phyloP scores from a whole-genome alignment of 2,888 invertebrate genomes.

The Lacanobia wlatinum region DNA sequence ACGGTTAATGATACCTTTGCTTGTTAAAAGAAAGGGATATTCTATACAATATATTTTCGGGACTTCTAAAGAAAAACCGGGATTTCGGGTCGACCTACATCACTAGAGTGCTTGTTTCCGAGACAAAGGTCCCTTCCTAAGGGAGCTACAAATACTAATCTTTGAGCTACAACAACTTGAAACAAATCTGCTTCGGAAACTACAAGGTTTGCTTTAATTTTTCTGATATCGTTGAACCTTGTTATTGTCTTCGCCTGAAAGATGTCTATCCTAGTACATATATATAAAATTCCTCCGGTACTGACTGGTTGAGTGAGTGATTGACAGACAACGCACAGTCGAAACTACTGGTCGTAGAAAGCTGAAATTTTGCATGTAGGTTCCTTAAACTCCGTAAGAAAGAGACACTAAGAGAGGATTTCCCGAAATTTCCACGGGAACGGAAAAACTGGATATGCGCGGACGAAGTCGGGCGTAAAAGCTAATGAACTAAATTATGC shows the following conservation, averaged over 20 bases:
- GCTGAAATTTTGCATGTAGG: too few species aligned
- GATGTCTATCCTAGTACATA: background rate
- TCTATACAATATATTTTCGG: slow-evolving; percentile 12
- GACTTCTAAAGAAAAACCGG: slow-evolving; percentile 2
- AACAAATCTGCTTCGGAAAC: slow-evolving; percentile 28
- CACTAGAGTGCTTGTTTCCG: slow-evolving; percentile 12
- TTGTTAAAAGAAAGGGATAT: background rate
- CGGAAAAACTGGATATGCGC: too few species aligned
- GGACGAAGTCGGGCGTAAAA: too few species aligned
- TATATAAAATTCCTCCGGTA: too few species aligned
- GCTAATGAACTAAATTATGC: too few species aligned
- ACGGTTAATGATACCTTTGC: background rate
- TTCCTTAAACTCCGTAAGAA: too few species aligned
- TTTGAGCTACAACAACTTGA: slow-evolving; percentile 22
- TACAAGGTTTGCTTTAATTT: slow-evolving; percentile 2
- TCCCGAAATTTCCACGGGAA: too few species aligned
- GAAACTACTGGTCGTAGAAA: too few species aligned
- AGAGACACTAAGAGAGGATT: too few species aligned
- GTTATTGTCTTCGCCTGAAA: background rate
- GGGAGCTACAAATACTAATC: slow-evolving; percentile 14
- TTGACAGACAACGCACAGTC: too few species aligned
- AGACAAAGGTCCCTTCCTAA: slow-evolving; percentile 2
- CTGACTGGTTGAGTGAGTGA: too few species aligned
- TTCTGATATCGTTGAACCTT: background rate
- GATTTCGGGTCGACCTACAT: slow-evolving; percentile 15